Base-by-base conservation (phyloP, 2,888 invertebrate species). In the Prosapia bicincta region DNA sequence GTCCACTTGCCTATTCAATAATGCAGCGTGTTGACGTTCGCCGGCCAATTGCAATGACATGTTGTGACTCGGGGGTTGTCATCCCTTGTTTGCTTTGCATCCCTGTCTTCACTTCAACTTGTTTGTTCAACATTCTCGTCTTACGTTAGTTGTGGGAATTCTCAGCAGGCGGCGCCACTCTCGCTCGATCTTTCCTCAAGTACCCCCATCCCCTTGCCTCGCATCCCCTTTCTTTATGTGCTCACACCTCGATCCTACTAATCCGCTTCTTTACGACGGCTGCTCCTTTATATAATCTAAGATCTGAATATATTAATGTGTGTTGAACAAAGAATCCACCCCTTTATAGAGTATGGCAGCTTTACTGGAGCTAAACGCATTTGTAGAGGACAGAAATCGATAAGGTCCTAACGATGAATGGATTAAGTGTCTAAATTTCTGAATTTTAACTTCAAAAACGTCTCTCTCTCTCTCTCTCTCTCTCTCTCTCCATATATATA, bases 1-100 rank as follows among this genome's bases (percentile, higher is more conserved):
- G 54, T 54, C 54, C 54, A 54, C 54, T 54, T 54, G 54, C 54
- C 54, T 54, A 54, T 54, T 54, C 54, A 54, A 54, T 54, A 54
- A 54, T 54, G n/a, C 54, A 54, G 20, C 1, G 54, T 54, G 54
- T 54, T 54, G 54, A 54, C 54, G 54, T 20, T 54, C 54, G 54
- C 54, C 20, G 20, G 54, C 54, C 54, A 54, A 54, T 54, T 54
- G 54, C 54, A 54, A 54, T 54, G 54, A 54, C 54, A 54, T 54
- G 54, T 54, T 54, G 20, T 54, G 54, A 54, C 54, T 54, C 13
- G 38, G 54, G 54, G 54, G 20, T 54, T 54, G 54, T 54, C 54
- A 54, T n/a, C 54, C 54, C 54, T 54, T 54, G 54, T 54, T 54
- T 54, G 20, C 20, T 54, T 54, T 54, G 54, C 54, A 54, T 54